A percentile compares a stretch with the other conserved stretches of the same genome.
These are phyloP conservation scores for Chironex yamaguchii DNA, from an alignment of 30 jellyfish, hydroid and myxozoan species.

Conservation along the genomic window DNA sequence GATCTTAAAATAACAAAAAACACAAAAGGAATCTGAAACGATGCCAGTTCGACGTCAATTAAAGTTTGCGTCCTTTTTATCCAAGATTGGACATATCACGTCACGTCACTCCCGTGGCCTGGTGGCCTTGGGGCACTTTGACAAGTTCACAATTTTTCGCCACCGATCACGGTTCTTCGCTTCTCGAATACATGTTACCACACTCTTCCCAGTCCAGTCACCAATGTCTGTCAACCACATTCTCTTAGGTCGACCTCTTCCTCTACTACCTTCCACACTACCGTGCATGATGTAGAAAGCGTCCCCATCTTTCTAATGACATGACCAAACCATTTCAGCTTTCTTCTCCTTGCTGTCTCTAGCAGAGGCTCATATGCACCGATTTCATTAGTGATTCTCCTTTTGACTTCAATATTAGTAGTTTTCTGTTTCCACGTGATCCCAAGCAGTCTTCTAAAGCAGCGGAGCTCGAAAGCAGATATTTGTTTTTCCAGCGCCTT, in stretches of 20 bases:
- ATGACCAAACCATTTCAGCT: constrained; percentile 51
- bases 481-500: constrained; percentile 23
- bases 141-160: constrained; percentile 18
- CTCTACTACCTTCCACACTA: constrained; percentile 31
- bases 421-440: constrained; percentile 25
- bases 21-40: too few species aligned
- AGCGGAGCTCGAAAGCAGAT: constrained; percentile 28
- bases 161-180: constrained; percentile 7
- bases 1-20: too few species aligned
- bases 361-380: constrained; percentile 15
- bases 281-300: constrained; percentile 39
- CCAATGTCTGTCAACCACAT: constrained; percentile 29
- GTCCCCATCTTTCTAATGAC: constrained; percentile 30
- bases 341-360: constrained; percentile 55
- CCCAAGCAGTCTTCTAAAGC: constrained; percentile 52
- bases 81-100: too few species aligned
- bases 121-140: constrained; percentile 62
- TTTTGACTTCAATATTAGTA: constrained; percentile 15
- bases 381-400: neutral
- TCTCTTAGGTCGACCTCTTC: constrained; percentile 48
- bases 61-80: too few species aligned
- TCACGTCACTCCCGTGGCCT: too few species aligned
- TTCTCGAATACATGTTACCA: constrained; percentile 1
- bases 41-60: too few species aligned
- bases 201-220: constrained; percentile 40